phyloP scores from a whole-genome alignment of 1,140 invertebrate species.

The Hirudo medicinalis region DNA sequence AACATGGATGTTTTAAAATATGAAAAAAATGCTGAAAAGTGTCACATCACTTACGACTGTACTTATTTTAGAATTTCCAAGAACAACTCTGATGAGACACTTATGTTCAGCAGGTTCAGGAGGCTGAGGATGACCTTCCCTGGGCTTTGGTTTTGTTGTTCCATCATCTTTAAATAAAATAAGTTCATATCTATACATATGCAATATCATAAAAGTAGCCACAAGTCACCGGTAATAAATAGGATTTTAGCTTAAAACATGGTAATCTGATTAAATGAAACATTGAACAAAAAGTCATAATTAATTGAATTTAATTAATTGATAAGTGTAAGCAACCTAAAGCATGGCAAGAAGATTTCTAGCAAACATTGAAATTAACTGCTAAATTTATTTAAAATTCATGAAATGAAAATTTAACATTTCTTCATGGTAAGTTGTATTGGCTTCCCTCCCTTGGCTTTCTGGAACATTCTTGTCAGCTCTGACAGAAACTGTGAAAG shows the following conservation, averaged over 20 bases:
- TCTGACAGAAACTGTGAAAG: conserved; percentile 42
- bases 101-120: conserved; percentile 53
- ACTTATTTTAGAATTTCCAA: conserved; percentile 60
- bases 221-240: background rate
- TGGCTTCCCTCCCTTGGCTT: conserved; percentile 37
- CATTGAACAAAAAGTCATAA: background rate
- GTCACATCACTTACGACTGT: conserved; percentile 50
- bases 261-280: background rate
- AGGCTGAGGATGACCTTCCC: conserved; percentile 40
- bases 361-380: background rate
- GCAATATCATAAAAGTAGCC: background rate
- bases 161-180: conserved; percentile 55
- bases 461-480: conserved; percentile 42
- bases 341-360: no score
- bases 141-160: conserved; percentile 51
- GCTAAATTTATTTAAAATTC: background rate
- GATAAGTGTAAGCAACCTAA: background rate
- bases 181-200: background rate
- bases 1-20: background rate
- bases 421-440: conserved; percentile 42
- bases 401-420: conserved; percentile 35
- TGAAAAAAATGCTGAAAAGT: background rate
- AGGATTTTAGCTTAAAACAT: background rate
- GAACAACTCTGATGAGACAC: conserved; percentile 57
- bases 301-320: no score